Evolutionary conservation across 2,888 invertebrate genomes (phyloP).

Genomic region (Apoda limacodes): DNA sequence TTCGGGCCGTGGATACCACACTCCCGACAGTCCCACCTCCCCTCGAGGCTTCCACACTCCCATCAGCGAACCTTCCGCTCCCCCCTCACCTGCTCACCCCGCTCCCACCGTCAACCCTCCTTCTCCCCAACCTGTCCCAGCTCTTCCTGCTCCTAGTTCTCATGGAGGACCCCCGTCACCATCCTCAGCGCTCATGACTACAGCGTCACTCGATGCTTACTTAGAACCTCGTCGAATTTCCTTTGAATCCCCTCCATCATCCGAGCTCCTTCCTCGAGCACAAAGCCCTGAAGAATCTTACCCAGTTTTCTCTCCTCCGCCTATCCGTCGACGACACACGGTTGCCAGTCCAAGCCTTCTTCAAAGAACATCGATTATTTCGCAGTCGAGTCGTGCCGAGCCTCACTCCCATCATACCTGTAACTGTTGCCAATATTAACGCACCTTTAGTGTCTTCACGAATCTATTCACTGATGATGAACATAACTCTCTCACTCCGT

Average conservation of each 20-base stretch:
- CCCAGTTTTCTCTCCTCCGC: conserved; percentile 87
- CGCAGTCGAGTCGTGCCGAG: conserved; percentile 79
- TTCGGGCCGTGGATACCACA: conserved; percentile 69
- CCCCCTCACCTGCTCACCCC: conserved; percentile 45
- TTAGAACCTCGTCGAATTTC: conserved; percentile 87
- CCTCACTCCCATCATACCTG: conserved; percentile 90
- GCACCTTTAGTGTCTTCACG: conserved; percentile 65
- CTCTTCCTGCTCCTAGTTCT: conserved; percentile 36
- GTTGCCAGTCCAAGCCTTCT: conserved; percentile 60
- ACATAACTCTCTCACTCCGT: conserved; percentile 24
- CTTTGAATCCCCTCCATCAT: conserved; percentile 81
- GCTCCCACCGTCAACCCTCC: conserved; percentile 32
- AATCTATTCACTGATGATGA: conserved; percentile 19
- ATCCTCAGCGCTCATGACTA: conserved; percentile 87
- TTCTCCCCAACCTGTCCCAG: conserved; percentile 73
- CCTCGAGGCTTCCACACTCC: conserved; percentile 84
- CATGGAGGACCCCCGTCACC: conserved; percentile 72
- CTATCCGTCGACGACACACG: conserved; percentile 77
- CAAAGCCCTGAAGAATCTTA: conserved; percentile 84
- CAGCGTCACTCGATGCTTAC: conserved; percentile 87
- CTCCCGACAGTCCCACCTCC: conserved; percentile 43
- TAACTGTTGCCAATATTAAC: conserved; percentile 64
- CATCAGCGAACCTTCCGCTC: conserved; percentile 45
- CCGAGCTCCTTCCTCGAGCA: conserved; percentile 75
- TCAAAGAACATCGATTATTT: conserved; percentile 80